phyloP scores from a whole-genome alignment of 2,113 vertebrate genomes.

The Charina bottae region DNA sequence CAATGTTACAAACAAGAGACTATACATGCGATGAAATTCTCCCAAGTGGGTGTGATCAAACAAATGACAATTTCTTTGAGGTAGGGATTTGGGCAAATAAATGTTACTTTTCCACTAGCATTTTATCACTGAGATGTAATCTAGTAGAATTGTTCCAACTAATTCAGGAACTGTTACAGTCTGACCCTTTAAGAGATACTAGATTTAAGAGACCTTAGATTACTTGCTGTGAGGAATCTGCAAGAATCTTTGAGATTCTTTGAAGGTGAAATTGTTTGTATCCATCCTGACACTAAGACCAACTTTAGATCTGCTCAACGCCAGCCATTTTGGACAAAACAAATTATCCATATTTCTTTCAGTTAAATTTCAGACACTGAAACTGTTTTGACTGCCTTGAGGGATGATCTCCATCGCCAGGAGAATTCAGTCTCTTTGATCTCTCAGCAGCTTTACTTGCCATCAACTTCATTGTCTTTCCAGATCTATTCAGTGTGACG shows the following conservation, averaged over 20 bases:
- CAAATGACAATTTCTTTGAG: neutral
- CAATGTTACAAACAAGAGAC: no score
- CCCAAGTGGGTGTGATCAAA: neutral
- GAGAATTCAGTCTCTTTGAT: neutral
- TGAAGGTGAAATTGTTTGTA: neutral
- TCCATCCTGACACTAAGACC: neutral
- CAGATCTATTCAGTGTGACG: neutral
- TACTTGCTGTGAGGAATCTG: neutral
- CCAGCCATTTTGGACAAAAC: no score
- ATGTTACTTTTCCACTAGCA: neutral
- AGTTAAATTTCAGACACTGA: neutral
- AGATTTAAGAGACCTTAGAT: neutral
- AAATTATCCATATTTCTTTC: no score
- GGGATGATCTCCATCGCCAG: neutral
- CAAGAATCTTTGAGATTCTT: neutral
- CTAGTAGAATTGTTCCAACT: neutral
- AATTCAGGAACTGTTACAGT: neutral
- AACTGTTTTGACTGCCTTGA: neutral
- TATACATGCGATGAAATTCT: neutral
- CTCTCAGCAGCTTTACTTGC: neutral
- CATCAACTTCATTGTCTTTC: neutral
- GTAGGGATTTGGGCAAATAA: neutral
- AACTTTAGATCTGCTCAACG: no score
- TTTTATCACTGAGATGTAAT: neutral
- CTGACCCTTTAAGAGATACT: neutral